Conservation (phyloP, 2,888 invertebrate genomes). For the Galerucella nymphaeae region DNA sequence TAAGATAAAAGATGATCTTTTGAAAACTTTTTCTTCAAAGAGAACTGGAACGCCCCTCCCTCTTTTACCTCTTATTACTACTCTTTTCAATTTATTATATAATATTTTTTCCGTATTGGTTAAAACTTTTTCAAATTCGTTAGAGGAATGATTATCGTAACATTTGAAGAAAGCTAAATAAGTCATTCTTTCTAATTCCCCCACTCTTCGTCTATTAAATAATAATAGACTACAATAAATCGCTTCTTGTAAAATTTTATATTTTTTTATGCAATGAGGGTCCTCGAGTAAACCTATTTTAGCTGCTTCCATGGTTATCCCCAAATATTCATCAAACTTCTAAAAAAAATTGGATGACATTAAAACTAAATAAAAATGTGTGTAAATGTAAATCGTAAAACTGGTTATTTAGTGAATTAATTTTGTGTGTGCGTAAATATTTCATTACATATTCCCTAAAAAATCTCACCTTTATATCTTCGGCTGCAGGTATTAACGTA, state of each 20-base stretch:
- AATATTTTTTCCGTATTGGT: conserved; percentile 13
- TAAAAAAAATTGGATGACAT: background rate
- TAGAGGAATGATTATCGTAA: background rate
- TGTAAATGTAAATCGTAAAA: background rate
- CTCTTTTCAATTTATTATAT: conserved; percentile 15
- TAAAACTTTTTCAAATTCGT: conserved; percentile 9
- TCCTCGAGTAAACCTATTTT: background rate
- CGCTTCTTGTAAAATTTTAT: conserved; percentile 5
- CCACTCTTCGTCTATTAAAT: conserved; percentile 14
- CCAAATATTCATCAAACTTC: background rate
- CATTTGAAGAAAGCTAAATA: background rate
- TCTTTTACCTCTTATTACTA: conserved; percentile 19
- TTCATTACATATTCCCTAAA: too few relatives aligned
- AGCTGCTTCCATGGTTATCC: background rate
- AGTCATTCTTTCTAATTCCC: conserved; percentile 20
- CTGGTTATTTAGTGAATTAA: background rate
- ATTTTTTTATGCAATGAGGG: background rate
- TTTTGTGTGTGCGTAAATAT: background rate
- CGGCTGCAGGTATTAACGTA: too few relatives aligned
- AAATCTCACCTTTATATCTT: too few relatives aligned
- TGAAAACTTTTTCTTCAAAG: conserved; percentile 15
- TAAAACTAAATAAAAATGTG: background rate
- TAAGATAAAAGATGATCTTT: too few relatives aligned
- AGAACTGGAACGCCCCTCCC: conserved; percentile 7
- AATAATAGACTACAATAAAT: conserved; percentile 6